These are phyloP conservation scores for Pseudorhombus dupliciocellatus DNA, from an alignment of 2,113 vertebrate genomes.

Conservation along the genomic window DNA sequence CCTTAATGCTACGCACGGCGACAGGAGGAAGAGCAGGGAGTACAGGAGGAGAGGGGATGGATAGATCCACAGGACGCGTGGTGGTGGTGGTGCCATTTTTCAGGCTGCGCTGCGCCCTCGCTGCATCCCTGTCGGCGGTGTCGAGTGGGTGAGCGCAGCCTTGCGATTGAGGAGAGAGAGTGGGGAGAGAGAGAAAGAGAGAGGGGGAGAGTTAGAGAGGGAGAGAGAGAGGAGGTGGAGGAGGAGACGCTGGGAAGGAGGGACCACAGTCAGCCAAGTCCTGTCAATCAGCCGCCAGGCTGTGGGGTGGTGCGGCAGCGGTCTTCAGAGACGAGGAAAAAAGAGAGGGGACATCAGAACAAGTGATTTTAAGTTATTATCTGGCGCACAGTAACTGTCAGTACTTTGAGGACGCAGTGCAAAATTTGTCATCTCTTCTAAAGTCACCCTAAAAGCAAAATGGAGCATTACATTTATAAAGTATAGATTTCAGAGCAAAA, in stretches of 20 bases:
- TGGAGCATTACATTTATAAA: not conserved
- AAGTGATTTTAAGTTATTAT: not conserved
- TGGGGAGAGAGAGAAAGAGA: slow-evolving; percentile 24
- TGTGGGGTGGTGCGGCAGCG: slow-evolving; percentile 33
- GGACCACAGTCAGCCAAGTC: slow-evolving; percentile 65
- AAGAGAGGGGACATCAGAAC: not conserved
- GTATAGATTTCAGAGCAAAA: not conserved
- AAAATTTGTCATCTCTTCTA: not conserved
- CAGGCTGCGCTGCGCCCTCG: slow-evolving; percentile 83
- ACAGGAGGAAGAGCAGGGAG: slow-evolving; percentile 68
- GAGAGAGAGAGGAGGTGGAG: slow-evolving; percentile 27
- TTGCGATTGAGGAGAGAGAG: slow-evolving; percentile 62
- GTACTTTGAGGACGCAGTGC: not conserved
- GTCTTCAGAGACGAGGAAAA: slow-evolving; percentile 26
- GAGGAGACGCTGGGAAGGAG: slow-evolving; percentile 73
- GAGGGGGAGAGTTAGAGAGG: slow-evolving; percentile 26
- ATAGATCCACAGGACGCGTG: slow-evolving; percentile 83
- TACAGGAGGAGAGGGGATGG: slow-evolving; percentile 67
- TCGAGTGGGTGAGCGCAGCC: slow-evolving; percentile 78
- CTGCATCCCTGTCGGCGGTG: slow-evolving; percentile 81
- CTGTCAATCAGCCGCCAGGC: slow-evolving; percentile 76
- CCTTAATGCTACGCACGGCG: slow-evolving; percentile 73
- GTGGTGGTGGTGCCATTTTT: slow-evolving; percentile 82
- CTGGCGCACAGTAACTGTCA: not conserved
- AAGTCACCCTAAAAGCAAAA: not conserved